phyloP scores from a whole-genome alignment of 2,888 invertebrate species.

The Sinodicranocentrus sp. region DNA sequence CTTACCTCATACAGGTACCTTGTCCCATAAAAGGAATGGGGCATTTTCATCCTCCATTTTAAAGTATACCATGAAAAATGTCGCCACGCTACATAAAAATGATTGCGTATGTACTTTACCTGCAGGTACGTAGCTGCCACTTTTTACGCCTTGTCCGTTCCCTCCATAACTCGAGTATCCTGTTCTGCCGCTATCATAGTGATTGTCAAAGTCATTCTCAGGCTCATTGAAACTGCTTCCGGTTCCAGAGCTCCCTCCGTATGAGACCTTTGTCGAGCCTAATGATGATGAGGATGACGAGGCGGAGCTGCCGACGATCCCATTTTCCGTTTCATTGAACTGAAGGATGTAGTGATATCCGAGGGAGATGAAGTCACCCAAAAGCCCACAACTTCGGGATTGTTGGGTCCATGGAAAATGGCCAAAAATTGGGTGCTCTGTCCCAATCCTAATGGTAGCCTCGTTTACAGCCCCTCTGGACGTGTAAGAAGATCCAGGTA shows the following conservation, averaged over 20 bases:
- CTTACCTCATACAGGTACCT: too few relatives aligned
- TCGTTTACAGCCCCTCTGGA: constrained; percentile 79
- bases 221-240: constrained; percentile 65
- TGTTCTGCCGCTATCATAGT: constrained; percentile 45
- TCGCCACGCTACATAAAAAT: too few relatives aligned
- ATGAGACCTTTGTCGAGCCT: constrained; percentile 36
- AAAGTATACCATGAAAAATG: too few relatives aligned
- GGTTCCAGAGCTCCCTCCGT: constrained; percentile 25
- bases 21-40: too few relatives aligned
- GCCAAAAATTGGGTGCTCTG: constrained; percentile 81
- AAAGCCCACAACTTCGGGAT: constrained; percentile 82
- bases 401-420: constrained; percentile 82
- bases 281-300: constrained; percentile 52
- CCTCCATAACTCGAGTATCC: constrained; percentile 46
- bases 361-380: constrained; percentile 82
- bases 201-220: constrained; percentile 64
- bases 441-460: constrained; percentile 81
- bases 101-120: too few relatives aligned
- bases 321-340: constrained; percentile 76
- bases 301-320: constrained; percentile 63
- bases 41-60: too few relatives aligned
- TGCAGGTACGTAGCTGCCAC: constrained; percentile 62
- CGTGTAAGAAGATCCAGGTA: constrained; percentile 79
- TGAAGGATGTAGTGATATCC: constrained; percentile 75
- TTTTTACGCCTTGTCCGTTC: constrained; percentile 51